Base-by-base conservation (phyloP, 2,113 vertebrate species). In the Coracopsis vasa region DNA sequence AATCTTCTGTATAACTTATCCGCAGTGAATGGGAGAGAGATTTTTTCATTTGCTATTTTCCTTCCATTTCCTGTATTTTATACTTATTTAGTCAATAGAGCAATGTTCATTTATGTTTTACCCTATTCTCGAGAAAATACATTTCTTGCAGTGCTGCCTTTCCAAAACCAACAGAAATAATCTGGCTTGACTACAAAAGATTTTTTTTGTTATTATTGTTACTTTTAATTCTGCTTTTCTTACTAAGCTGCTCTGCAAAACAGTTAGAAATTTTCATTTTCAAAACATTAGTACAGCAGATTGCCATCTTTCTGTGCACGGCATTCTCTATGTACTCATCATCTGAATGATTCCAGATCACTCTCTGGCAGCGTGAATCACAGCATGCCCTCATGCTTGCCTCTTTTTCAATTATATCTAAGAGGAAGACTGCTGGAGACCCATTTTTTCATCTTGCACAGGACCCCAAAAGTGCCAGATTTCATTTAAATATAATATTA, bases 401-500 rank as follows among this genome's bases (percentile, higher is more conserved):
- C 95, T 98, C 96, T 96, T 98, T 98, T 98, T 98, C 97, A 98
- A 97, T 97, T 98, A 97, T 97, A 73, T 97, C 93, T 97, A 96
- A 98, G 97, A 98, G 97, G 94, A 98, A 97, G 95, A 97, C 96
- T 98, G 95, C 94, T 97, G 95, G 95, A 92, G 92, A 96, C 70
- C 82, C 92, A 91, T 95, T 97, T 97, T 97, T 96, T 92, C 94
- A 96, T 97, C 94, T 97, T 97, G 33, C 73, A 85, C 35, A 96
- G 92, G 94, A 97, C 91, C 93, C 96, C 86, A 96, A 97, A 96
- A 97, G 95, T 91, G 86, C 96, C 89, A 97, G 95, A 97, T 97
- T 95, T 97, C 94, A 98, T 97, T 97, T 98, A 85, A 95, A 51
- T 97, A 95, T 82, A 90, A 89, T 96, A 97, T 96, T 88, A 94